phyloP scores from a whole-genome alignment of 2,113 vertebrate genomes.

The Dryoscopus gambensis region DNA sequence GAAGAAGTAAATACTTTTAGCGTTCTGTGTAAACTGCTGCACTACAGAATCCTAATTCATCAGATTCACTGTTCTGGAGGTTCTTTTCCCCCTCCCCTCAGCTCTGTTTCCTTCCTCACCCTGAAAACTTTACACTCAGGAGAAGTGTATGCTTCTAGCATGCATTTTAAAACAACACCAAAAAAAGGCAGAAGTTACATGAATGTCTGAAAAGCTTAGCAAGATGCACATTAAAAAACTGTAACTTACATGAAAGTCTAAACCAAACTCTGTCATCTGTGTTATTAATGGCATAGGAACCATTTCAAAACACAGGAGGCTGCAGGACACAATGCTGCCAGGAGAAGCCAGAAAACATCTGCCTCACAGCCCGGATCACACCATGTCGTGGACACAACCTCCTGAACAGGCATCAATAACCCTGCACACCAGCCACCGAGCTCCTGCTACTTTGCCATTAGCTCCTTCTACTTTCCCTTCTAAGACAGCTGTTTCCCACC shows the following conservation, averaged over 20 bases:
- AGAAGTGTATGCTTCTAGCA: not conserved
- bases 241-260: not conserved
- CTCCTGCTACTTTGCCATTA: not conserved
- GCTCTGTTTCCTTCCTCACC: not conserved
- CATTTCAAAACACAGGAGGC: not conserved
- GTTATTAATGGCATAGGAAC: not conserved
- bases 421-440: accelerated
- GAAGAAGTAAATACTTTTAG: not conserved
- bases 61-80: not conserved
- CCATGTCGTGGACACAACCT: not conserved
- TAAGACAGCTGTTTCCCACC: not conserved
- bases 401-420: not conserved
- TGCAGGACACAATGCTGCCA: not conserved
- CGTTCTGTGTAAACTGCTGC: not conserved
- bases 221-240: not conserved
- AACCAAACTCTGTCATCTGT: not conserved
- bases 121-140: not conserved
- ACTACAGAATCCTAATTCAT: not conserved
- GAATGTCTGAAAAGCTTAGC: not conserved
- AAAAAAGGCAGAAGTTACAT: not conserved
- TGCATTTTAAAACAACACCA: not conserved
- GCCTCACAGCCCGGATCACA: not conserved
- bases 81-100: no score
- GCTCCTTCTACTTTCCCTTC: not conserved
- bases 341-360: not conserved